Evolutionary conservation across 2,113 vertebrate genomes (phyloP).

Genomic region (Neotoma lepida): DNA sequence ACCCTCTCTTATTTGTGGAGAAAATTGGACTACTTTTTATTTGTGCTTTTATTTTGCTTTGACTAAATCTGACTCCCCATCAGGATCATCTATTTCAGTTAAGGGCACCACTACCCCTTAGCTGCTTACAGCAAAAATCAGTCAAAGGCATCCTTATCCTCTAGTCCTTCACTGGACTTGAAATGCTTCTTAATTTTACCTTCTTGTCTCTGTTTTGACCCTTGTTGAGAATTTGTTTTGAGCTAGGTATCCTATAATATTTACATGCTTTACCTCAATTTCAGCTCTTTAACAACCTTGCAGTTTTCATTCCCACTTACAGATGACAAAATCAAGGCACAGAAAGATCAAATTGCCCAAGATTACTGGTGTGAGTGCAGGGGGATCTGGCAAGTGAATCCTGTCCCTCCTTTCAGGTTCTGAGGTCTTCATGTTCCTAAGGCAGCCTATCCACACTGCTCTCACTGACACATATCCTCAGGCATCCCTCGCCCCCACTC

Average conservation of each 20-base stretch:
- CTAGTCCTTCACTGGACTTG: neutral
- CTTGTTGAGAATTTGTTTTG: neutral
- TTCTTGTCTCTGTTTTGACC: neutral
- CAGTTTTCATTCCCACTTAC: neutral
- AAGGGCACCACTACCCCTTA: neutral
- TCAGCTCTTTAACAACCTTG: neutral
- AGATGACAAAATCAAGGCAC: neutral
- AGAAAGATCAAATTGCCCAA: neutral
- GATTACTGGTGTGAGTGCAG: neutral
- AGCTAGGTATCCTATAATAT: neutral
- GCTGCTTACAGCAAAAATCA: neutral
- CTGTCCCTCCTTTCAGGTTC: neutral
- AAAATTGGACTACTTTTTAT: neutral
- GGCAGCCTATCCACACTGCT: neutral
- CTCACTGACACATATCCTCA: neutral
- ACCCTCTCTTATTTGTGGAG: neutral
- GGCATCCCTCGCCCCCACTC: rapidly evolving
- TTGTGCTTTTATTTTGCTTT: neutral
- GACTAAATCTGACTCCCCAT: neutral
- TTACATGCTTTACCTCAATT: neutral
- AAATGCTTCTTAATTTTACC: neutral
- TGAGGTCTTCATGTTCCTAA: neutral
- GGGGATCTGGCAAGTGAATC: neutral
- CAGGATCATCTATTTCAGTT: neutral
- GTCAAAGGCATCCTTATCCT: neutral